A percentile compares a stretch with the other conserved stretches of the same genome.
Conservation (phyloP, 2,888 invertebrate genomes). For the Anaspis maculata region DNA sequence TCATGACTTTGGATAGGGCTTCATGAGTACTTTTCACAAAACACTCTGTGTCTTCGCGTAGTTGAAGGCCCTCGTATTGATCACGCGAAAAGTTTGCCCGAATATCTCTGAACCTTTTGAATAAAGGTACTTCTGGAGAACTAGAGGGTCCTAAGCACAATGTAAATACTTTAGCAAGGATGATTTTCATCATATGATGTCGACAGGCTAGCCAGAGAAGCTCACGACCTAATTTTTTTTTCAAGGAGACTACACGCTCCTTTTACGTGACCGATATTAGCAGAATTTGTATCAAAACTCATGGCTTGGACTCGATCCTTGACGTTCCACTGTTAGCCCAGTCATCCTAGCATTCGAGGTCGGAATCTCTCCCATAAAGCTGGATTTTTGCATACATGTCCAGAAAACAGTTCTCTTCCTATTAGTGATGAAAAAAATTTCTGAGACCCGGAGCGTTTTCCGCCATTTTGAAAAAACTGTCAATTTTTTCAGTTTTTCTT, state of each 20-base stretch:
- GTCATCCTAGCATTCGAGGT: too few relatives aligned
- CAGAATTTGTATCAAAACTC: slow-evolving; percentile 19
- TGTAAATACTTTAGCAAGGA: too few relatives aligned
- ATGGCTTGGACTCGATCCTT: slow-evolving; percentile 11
- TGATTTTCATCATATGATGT: too few relatives aligned
- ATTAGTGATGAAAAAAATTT: too few relatives aligned
- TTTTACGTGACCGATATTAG: slow-evolving; percentile 22
- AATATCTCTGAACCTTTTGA: slow-evolving; percentile 18
- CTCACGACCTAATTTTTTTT: slow-evolving; percentile 19
- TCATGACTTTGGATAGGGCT: background rate
- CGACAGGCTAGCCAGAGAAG: slow-evolving; percentile 20
- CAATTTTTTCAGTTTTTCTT: too few relatives aligned
- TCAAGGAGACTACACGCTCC: slow-evolving; percentile 23
- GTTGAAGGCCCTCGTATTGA: too few relatives aligned
- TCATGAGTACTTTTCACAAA: background rate
- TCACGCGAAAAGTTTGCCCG: slow-evolving; percentile 13
- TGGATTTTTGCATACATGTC: too few relatives aligned
- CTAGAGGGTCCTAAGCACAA: slow-evolving; percentile 17
- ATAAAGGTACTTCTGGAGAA: slow-evolving; percentile 19
- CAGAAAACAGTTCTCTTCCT: too few relatives aligned
- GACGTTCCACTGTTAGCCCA: slow-evolving; percentile 9
- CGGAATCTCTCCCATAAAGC: too few relatives aligned
- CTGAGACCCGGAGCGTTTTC: too few relatives aligned
- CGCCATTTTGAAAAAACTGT: too few relatives aligned
- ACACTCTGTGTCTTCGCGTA: too few relatives aligned